These are phyloP conservation scores for Pygmarrhopalites habei DNA, from an alignment of 1,140 invertebrate genomes.

Conservation along the genomic window DNA sequence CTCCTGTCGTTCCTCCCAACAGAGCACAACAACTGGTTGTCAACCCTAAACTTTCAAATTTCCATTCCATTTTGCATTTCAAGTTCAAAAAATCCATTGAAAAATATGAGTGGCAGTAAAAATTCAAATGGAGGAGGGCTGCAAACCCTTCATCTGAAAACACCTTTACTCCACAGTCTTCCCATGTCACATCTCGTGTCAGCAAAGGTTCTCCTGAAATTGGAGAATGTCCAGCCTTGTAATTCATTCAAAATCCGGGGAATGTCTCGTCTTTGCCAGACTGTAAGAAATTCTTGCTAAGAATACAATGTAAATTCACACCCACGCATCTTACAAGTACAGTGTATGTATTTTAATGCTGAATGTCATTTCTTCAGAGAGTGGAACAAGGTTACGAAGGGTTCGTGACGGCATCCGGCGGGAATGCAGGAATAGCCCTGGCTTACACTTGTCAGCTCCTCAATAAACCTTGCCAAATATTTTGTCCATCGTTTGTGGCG, in stretches of 20 bases:
- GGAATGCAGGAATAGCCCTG: slow-evolving; percentile 52
- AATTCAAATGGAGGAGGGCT: too few species aligned
- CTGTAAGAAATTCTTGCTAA: not conserved
- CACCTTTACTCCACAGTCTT: slow-evolving; percentile 45
- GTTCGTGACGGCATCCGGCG: slow-evolving; percentile 50
- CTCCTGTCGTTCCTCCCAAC: too few species aligned
- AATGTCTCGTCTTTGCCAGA: slow-evolving; percentile 45
- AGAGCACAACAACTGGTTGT: too few species aligned
- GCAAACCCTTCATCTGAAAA: too few species aligned
- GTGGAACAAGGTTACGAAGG: slow-evolving; percentile 42
- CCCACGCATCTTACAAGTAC: not conserved
- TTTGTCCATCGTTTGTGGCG: slow-evolving; percentile 47
- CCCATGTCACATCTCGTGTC: slow-evolving; percentile 42
- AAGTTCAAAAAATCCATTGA: too few species aligned
- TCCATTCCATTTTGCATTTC: too few species aligned
- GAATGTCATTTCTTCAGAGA: slow-evolving; percentile 40
- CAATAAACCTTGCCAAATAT: slow-evolving; percentile 45
- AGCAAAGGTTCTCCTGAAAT: slow-evolving; percentile 46
- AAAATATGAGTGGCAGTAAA: too few species aligned
- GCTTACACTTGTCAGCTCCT: slow-evolving; percentile 46
- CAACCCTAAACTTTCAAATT: too few species aligned
- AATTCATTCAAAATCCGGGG: slow-evolving; percentile 52
- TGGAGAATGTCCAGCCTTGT: slow-evolving; percentile 50
- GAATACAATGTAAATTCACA: not conserved
- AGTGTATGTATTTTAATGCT: not conserved